A percentile compares a stretch with the other conserved stretches of the same genome.
phyloP scores from a whole-genome alignment of 2,113 vertebrate genomes.

The Leptodactylus fuscus region DNA sequence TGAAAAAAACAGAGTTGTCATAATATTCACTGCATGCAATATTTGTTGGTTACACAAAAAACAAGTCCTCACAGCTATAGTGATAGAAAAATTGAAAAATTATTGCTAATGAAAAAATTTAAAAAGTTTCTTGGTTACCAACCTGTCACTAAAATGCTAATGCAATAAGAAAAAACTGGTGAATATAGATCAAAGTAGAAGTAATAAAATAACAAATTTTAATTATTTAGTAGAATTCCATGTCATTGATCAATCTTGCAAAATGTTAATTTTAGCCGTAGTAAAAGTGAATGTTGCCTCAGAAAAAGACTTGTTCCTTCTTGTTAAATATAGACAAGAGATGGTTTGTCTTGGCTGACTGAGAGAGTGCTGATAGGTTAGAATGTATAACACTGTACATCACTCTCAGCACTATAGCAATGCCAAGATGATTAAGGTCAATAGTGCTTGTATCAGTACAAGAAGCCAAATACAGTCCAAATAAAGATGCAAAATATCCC shows the following conservation, averaged over 20 bases:
- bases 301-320: constrained; percentile 62
- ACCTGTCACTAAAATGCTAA: too few species aligned
- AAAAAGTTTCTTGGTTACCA: too few species aligned
- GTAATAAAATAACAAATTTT: too few species aligned
- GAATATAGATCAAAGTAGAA: too few species aligned
- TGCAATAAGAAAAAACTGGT: too few species aligned
- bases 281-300: constrained; percentile 11
- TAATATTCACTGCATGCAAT: too few species aligned
- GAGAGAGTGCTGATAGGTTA: constrained; percentile 48
- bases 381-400: constrained; percentile 24
- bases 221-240: not conserved
- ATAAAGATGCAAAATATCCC: not conserved
- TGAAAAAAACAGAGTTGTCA: too few species aligned
- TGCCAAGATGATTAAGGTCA: constrained; percentile 54
- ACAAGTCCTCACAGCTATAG: too few species aligned
- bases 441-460: constrained; percentile 28
- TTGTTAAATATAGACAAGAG: constrained; percentile 55
- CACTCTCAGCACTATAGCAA: constrained; percentile 19
- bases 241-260: not conserved
- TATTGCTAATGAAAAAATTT: too few species aligned
- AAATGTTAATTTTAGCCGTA: not conserved
- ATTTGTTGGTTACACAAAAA: too few species aligned
- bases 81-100: too few species aligned
- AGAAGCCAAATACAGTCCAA: constrained; percentile 17
- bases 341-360: constrained; percentile 61